Evolutionary conservation across 2,113 vertebrate species (phyloP).

Genomic region (Malurus melanocephalus): DNA sequence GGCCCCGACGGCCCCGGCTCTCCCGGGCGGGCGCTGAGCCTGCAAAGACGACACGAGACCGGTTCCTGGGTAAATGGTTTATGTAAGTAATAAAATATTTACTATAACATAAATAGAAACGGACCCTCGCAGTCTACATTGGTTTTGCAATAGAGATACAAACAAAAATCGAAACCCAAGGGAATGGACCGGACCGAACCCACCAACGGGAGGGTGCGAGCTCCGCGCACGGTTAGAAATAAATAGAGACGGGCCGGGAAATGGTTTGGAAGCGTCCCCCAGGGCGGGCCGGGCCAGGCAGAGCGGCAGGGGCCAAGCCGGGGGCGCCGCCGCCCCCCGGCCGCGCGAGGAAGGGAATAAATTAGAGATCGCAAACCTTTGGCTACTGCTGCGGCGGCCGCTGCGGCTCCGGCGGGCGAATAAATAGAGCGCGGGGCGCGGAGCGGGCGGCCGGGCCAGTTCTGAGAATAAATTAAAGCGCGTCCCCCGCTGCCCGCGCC

Average conservation of each 20-base stretch:
- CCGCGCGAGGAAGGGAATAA: slow-evolving; percentile 54
- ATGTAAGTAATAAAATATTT: slow-evolving; percentile 99
- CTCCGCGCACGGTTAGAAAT: slow-evolving; percentile 91
- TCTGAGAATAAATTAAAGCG: slow-evolving; percentile 50
- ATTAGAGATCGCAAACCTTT: slow-evolving; percentile 78
- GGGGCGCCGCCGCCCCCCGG: neutral
- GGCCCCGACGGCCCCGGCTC: neutral
- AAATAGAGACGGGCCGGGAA: slow-evolving; percentile 90
- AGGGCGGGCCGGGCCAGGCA: neutral
- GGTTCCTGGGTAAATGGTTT: slow-evolving; percentile 96
- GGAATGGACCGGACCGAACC: slow-evolving; percentile 59
- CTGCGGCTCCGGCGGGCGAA: slow-evolving; percentile 62
- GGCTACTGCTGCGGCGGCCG: slow-evolving; percentile 74
- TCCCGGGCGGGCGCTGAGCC: neutral
- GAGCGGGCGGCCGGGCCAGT: slow-evolving; percentile 28
- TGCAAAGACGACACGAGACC: slow-evolving; percentile 88
- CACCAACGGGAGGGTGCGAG: slow-evolving; percentile 77
- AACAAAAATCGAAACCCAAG: slow-evolving; percentile 82
- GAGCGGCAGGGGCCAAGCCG: neutral
- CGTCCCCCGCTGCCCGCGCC: slow-evolving; percentile 4
- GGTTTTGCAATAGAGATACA: slow-evolving; percentile 90
- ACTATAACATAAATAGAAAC: slow-evolving; percentile 99
- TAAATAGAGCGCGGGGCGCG: slow-evolving; percentile 68
- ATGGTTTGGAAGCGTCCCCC: neutral
- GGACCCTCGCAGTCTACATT: slow-evolving; percentile 96